These are phyloP conservation scores for Cheumatopsyche charites DNA, from an alignment of 1,140 invertebrate species.

Conservation along the genomic window DNA sequence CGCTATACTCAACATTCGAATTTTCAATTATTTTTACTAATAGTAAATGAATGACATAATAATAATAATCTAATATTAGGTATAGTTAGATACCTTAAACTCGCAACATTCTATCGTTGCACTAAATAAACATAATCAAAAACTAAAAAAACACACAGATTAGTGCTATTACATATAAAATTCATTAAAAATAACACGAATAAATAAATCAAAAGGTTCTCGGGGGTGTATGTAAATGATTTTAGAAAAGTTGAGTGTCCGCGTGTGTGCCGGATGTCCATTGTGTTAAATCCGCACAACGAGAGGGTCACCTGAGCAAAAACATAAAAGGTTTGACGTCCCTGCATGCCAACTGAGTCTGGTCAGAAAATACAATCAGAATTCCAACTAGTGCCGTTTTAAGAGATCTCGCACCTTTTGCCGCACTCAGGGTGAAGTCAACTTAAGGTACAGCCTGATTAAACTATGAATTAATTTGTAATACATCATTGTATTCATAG, in stretches of 20 bases:
- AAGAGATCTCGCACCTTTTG: slow-evolving; percentile 27
- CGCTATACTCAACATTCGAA: no score
- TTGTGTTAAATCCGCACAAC: slow-evolving; percentile 22
- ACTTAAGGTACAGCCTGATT: neutral
- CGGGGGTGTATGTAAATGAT: neutral
- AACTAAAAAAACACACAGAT: neutral
- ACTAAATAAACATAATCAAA: neutral
- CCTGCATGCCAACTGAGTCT: slow-evolving; percentile 22
- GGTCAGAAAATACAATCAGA: slow-evolving; percentile 35
- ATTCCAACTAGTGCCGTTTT: slow-evolving; percentile 34
- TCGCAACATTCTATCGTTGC: no score
- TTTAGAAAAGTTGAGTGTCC: slow-evolving; percentile 30
- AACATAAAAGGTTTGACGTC: slow-evolving; percentile 24
- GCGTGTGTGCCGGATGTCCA: slow-evolving; percentile 14
- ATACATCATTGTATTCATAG: no score
- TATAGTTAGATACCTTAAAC: no score
- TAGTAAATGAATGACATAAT: no score
- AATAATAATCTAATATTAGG: no score
- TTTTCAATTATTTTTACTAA: no score
- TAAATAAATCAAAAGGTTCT: neutral
- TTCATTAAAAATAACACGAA: neutral
- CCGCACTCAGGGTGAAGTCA: neutral
- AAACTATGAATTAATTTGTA: no score
- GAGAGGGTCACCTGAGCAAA: neutral
- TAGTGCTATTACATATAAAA: no score